A percentile compares a stretch with the other conserved stretches of the same genome.
These are phyloP conservation scores for Neolamprologus caudopunctatus DNA, from an alignment of 2,113 vertebrate genomes.

Conservation along the genomic window DNA sequence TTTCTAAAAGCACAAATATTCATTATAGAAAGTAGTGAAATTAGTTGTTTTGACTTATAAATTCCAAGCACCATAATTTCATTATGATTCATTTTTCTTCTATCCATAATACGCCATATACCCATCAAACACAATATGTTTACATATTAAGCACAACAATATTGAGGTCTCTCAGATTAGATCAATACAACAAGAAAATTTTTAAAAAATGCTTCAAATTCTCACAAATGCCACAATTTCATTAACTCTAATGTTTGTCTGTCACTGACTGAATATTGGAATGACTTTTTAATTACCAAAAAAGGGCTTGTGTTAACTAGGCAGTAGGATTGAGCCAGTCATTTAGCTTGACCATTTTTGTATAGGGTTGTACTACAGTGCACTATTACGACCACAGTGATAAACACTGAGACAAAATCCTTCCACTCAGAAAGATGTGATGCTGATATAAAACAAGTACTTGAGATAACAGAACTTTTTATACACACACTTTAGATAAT, in stretches of 20 bases:
- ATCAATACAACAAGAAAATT: not conserved
- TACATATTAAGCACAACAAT: not conserved
- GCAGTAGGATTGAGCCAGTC: not conserved
- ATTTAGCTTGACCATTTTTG: not conserved
- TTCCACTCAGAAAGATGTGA: not conserved
- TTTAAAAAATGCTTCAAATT: not conserved
- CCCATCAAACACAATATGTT: not conserved
- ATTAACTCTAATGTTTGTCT: not conserved
- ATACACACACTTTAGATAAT: not conserved
- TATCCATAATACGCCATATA: not conserved
- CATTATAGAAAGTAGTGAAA: not conserved
- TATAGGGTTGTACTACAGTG: not conserved
- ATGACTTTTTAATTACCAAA: not conserved
- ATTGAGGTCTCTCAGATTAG: not conserved
- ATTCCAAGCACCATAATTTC: not conserved
- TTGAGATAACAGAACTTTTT: not conserved
- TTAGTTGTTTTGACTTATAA: not conserved
- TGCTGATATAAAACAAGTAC: not conserved
- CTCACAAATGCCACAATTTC: not conserved
- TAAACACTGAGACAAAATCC: not conserved
- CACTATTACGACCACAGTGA: not conserved
- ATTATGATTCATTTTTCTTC: not conserved
- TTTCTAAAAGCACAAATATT: not conserved
- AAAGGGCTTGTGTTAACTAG: not conserved
- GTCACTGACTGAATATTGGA: not conserved